Evolutionary conservation across 2,113 vertebrate genomes (phyloP).

Genomic region (Tragelaphus imberbis): DNA sequence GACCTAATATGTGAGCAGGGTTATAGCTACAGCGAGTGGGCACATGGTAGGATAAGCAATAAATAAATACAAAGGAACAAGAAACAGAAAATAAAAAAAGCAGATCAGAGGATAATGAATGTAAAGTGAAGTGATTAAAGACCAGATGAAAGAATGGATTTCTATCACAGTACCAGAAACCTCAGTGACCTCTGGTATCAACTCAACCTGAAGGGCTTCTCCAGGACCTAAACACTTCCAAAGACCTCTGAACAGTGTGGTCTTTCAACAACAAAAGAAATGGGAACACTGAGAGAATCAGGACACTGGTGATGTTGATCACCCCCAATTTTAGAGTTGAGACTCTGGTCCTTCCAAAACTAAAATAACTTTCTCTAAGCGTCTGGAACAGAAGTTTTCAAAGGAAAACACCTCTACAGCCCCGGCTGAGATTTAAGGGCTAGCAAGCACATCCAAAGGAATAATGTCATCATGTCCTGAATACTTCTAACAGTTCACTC

Average conservation of each 20-base stretch:
- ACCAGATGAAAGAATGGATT: not conserved
- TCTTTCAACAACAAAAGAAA: not conserved
- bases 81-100: not conserved
- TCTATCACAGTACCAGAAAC: not conserved
- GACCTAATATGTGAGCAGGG: not conserved
- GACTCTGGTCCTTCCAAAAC: not conserved
- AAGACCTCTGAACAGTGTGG: not conserved
- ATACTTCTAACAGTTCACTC: not conserved
- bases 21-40: not conserved
- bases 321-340: not conserved
- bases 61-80: not conserved
- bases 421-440: not conserved
- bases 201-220: not conserved
- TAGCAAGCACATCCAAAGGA: not conserved
- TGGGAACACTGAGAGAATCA: not conserved
- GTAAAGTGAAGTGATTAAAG: not conserved
- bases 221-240: not conserved
- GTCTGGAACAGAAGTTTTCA: not conserved
- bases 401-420: not conserved
- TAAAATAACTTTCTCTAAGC: not conserved
- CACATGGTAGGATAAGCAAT: not conserved
- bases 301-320: not conserved
- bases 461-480: not conserved
- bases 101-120: not conserved
- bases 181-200: not conserved